Conservation (phyloP, 2,797 vertebrate genomes). For the Lophius americanus region DNA sequence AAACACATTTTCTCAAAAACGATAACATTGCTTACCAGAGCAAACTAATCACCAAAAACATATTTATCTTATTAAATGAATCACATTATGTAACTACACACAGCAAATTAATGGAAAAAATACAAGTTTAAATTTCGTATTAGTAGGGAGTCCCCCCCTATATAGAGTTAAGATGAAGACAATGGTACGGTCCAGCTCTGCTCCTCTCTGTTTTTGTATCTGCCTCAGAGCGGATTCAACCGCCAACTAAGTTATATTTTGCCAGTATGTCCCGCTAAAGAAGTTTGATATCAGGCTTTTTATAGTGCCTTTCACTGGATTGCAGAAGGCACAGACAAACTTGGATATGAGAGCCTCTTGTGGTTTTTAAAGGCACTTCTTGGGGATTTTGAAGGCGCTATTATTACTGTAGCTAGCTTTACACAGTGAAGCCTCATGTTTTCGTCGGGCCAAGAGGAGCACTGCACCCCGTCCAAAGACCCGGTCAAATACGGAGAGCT, state of each 20-base stretch:
- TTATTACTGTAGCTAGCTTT: slow-evolving; percentile 64
- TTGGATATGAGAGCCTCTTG: slow-evolving; percentile 59
- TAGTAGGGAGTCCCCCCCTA: slow-evolving; percentile 42
- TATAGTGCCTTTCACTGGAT: slow-evolving; percentile 7
- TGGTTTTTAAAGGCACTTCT: slow-evolving; percentile 62
- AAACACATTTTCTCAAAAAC: not conserved
- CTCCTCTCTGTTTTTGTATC: slow-evolving; percentile 81
- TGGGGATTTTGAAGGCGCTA: slow-evolving; percentile 51
- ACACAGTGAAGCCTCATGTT: slow-evolving; percentile 87
- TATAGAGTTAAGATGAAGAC: slow-evolving; percentile 68
- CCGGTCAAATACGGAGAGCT: slow-evolving; percentile 95
- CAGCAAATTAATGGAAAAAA: rapidly evolving
- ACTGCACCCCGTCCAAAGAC: slow-evolving; percentile 92
- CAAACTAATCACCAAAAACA: rapidly evolving
- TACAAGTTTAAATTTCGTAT: not conserved
- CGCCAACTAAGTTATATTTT: slow-evolving; percentile 77
- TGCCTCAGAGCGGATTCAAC: slow-evolving; percentile 74
- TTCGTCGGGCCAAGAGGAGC: slow-evolving; percentile 92
- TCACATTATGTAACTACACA: not conserved
- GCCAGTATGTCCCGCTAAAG: slow-evolving; percentile 55
- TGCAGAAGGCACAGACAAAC: not conserved
- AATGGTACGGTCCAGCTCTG: slow-evolving; percentile 81
- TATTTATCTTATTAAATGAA: rapidly evolving
- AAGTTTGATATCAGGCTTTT: slow-evolving; percentile 60
- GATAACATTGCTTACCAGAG: rapidly evolving